Evolutionary conservation across 2,113 vertebrate genomes (phyloP).

Genomic region (Neogale vison): DNA sequence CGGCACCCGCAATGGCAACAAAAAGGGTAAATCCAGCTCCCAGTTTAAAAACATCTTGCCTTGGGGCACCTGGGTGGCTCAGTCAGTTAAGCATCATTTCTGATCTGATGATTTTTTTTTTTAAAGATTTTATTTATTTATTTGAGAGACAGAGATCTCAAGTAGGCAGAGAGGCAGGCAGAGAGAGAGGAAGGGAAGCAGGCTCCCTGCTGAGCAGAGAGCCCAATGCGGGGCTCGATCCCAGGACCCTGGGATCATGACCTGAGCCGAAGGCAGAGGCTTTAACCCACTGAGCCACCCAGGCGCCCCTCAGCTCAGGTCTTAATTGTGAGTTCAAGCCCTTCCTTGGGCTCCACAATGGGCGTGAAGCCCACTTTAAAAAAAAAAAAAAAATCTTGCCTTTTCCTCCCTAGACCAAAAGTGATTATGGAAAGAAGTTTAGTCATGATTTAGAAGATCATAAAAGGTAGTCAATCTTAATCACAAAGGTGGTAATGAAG

Average conservation of each 20-base stretch:
- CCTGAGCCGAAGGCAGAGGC: no score
- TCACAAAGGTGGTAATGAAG: not conserved
- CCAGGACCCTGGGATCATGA: no score
- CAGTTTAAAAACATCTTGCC: not conserved
- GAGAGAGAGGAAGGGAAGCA: no score
- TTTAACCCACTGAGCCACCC: no score
- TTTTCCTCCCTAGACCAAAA: not conserved
- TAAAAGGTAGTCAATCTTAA: not conserved
- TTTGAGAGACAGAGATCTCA: no score
- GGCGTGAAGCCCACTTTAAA: not conserved
- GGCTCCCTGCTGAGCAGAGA: no score
- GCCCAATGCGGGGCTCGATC: no score
- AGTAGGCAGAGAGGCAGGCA: no score
- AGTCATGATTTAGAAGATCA: not conserved
- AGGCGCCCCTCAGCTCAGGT: not conserved
- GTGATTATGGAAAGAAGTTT: not conserved
- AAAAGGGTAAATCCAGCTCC: not conserved
- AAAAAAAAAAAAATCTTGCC: not conserved
- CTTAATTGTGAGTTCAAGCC: not conserved
- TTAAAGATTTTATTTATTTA: no score
- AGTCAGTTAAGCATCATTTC: not conserved
- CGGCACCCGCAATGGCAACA: not conserved
- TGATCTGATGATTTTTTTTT: not conserved
- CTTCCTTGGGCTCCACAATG: not conserved
- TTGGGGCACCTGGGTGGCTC: not conserved